Conservation (phyloP, 2,797 vertebrate species). For the Rhinoraja longicauda region DNA sequence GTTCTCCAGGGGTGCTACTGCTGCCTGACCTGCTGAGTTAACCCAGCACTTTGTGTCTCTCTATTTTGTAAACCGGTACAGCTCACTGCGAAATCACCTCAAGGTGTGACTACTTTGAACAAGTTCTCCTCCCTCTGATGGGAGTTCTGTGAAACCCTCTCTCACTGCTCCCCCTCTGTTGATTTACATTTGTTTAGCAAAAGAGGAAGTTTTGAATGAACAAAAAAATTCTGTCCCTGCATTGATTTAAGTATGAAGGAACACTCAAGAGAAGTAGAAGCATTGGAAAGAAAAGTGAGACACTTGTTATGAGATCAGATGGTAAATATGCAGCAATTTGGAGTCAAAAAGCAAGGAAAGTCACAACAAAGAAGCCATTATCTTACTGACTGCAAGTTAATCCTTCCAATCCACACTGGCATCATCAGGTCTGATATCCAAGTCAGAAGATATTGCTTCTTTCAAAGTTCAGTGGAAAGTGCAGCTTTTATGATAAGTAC, state of each 20-base stretch:
- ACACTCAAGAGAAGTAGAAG: not conserved
- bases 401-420: slow-evolving; percentile 43
- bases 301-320: not conserved
- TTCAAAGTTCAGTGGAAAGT: slow-evolving; percentile 16
- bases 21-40: too few species aligned
- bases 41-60: too few species aligned
- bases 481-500: slow-evolving; percentile 4
- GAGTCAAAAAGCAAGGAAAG: slow-evolving; percentile 48
- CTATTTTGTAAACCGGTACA: too few species aligned
- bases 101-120: too few species aligned
- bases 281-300: not conserved
- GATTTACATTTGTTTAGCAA: not conserved
- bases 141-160: too few species aligned
- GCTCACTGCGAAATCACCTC: too few species aligned
- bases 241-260: not conserved
- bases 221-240: not conserved
- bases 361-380: slow-evolving; percentile 48
- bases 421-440: slow-evolving; percentile 42
- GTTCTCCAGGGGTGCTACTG: too few species aligned
- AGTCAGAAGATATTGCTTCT: slow-evolving; percentile 24
- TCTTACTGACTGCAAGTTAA: slow-evolving; percentile 46
- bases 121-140: too few species aligned
- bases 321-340: slow-evolving; percentile 25
- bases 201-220: not conserved
- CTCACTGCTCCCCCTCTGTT: too few species aligned